Evolutionary conservation across 2,113 vertebrate species (phyloP), one percentile per base, ranked within the genome.

Genomic region (Uropsilus gracilis): DNA sequence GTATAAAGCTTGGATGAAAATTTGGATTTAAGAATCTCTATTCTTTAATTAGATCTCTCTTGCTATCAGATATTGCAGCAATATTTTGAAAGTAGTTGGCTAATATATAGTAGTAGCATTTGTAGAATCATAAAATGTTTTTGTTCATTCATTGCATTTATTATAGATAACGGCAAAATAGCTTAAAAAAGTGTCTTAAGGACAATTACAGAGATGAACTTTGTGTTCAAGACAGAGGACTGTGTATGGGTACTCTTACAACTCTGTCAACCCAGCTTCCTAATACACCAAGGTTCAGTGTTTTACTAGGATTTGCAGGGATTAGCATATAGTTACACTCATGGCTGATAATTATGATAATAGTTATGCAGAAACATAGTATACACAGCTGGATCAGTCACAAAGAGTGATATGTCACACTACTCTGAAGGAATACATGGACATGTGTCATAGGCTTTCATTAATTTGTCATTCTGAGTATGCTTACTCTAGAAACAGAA

Each of bases 1-100:
- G 72, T 77, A 81, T 94, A 95, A 90, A 94, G 64, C 30, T 81
- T 37, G 22, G 3, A 42, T 92, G 13, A 2, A 30, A 77, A 68
- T 61, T n/a, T 93, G 64, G 13, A 86, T 71, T 83, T 87, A 7
- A 73, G 59, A 71, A 34, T 12, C 30, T 87, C 3, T 73, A 4
- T 84, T 73, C 42, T 61, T 83, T 73, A 32, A 66, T 68, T 10
- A 68, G 3, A 50, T 48, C 6, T 30, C 22, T 11, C 2, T 80
- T 90, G 6, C 37, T 71, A 7, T 64, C 26, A 48, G 55, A 84
- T 1, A 44, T 89, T 42, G 57, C 3, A 24, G 0, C 26, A 82
- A 2, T 50, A 64, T 85, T 59, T 84, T 92, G 24, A 81, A 53
- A 20, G 0, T 39, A 69, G 42, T 5, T 73, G 14, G 68, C 14